phyloP scores from a whole-genome alignment of 2,113 vertebrate genomes.

The Hylia prasina region DNA sequence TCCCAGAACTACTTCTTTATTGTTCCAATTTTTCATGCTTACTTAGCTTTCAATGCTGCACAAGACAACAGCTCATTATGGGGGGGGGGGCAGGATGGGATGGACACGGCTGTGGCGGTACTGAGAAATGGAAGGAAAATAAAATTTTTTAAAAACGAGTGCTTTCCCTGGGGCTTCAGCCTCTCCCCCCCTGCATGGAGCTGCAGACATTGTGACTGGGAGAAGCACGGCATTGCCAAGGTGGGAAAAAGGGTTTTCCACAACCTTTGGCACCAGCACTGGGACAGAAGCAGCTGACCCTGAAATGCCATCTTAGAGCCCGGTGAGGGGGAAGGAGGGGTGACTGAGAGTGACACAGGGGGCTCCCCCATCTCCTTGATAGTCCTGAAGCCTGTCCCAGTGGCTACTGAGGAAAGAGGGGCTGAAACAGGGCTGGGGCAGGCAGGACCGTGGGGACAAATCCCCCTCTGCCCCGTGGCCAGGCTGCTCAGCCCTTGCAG shows the following conservation, averaged over 20 bases:
- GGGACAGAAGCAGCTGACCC: neutral
- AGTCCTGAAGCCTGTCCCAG: neutral
- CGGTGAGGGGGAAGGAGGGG: accelerated
- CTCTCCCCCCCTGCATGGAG: neutral
- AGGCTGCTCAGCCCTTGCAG: neutral
- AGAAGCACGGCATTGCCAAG: neutral
- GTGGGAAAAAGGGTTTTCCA: neutral
- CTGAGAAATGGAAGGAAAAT: slow-evolving; percentile 40
- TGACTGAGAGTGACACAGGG: neutral
- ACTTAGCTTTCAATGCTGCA: slow-evolving; percentile 87
- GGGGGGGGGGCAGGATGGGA: slow-evolving; percentile 44
- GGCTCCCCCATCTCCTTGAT: neutral
- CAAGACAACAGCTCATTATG: slow-evolving; percentile 81
- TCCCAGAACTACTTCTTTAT: slow-evolving; percentile 79
- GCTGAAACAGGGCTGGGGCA: neutral
- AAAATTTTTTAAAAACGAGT: neutral
- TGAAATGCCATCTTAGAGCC: neutral
- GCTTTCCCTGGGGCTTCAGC: neutral
- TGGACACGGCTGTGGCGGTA: neutral
- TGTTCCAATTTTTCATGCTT: slow-evolving; percentile 90
- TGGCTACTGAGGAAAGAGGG: neutral
- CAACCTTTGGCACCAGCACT: neutral
- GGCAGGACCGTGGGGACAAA: accelerated
- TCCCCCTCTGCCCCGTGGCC: neutral
- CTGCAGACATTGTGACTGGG: neutral